Evolutionary conservation across 35 echinoderm and acorn worm species (phyloP).

Genomic region (Heliocidaris erythrogramma): DNA sequence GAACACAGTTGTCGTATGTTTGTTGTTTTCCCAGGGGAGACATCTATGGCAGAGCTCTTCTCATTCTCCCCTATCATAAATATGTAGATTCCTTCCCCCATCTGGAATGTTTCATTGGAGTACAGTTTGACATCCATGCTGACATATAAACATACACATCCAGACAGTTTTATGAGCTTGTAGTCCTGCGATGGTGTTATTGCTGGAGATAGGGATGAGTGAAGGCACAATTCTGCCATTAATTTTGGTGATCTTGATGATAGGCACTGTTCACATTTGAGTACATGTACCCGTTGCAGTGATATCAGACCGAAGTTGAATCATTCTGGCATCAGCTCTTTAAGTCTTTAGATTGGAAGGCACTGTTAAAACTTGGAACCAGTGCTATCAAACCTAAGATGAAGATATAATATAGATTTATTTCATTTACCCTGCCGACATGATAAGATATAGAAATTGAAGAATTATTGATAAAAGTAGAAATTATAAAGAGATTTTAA

Average conservation of each 20-base stretch:
- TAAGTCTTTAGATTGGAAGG: no score
- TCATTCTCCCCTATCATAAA: background rate
- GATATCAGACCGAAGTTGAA: no score
- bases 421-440: no score
- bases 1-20: no score
- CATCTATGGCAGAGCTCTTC: background rate
- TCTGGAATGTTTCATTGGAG: constrained; percentile 37
- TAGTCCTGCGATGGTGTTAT: background rate
- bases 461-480: no score
- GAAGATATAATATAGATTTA: no score
- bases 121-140: constrained; percentile 7
- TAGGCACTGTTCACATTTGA: background rate
- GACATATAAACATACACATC: constrained; percentile 33
- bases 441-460: no score
- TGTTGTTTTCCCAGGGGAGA: background rate
- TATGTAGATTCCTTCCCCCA: constrained; percentile 2
- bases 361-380: no score
- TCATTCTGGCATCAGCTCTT: no score
- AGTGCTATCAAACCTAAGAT: no score
- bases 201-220: background rate
- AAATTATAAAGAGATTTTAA: no score
- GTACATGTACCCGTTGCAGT: no score
- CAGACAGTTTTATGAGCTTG: constrained; percentile 32
- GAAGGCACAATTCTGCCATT: background rate
- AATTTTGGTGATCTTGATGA: background rate